Base-by-base conservation (phyloP, 1,140 invertebrate genomes). In the Cryptotermes secundus region DNA sequence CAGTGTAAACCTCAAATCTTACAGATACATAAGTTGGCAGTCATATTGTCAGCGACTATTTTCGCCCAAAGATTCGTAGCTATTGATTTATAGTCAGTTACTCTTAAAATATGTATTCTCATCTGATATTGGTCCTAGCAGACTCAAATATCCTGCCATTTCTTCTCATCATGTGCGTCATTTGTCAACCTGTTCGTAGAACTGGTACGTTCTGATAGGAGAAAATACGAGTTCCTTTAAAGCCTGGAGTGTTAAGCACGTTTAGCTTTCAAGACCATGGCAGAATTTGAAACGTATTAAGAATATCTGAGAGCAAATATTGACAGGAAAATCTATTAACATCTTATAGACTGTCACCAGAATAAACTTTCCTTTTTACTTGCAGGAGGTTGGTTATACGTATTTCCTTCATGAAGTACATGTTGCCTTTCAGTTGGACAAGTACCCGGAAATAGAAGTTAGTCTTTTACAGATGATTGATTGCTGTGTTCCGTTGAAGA, bases 231-330 rank as follows among this genome's bases (percentile, higher is more conserved):
- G 19, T 59, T 1, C 19, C 53, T n/a, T n/a, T 59, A 59, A 22
- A 22, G 7, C n/a, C 31, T 72, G 31, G 26, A 72, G 59, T 72
- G 14, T 72, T 31, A 72, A 49, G 9, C 59, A 31, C n/a, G 59
- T 72, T 72, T 31, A n/a, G 59, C 59, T 72, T 72, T 72, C 31
- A 72, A 7, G 31, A 31, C 16, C 45, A 49, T 72, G n/a, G n/a
- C 59, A 72, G 59, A 72, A 72, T 31, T 72, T 72, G 59, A 72
- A 72, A 31, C 59, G n/a, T 72, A 31, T 72, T 72, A n/a, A 72
- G 31, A 72, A 31, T 72, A 49, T 12, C 59, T 72, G 26, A 1
- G 31, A 1, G 59, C 14, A 31, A n/a, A 26, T 72, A 31, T 72
- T 31, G 59, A 72, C 59, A 72, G 59, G n/a, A 31, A 72, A 72